Evolutionary conservation across 2,797 vertebrate species (phyloP), one percentile per base, ranked within the genome.

Genomic region (Halcyon chelicuti): DNA sequence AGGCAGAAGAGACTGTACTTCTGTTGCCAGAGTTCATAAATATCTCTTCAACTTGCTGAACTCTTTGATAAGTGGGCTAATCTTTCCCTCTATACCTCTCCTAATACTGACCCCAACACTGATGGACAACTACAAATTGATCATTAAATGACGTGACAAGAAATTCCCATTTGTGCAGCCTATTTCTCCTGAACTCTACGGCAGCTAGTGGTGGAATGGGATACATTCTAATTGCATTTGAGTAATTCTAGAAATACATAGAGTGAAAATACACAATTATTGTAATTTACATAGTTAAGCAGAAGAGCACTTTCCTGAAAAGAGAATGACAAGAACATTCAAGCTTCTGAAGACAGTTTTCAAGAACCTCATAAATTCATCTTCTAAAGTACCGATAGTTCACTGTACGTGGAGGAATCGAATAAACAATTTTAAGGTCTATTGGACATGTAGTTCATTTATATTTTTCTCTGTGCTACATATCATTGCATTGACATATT

Each of bases 391-490:
- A 67, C 6, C 46, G 21, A 29, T 25, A 76, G 25, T 23, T 11
- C 9, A 31, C 37, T 72, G 49, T 12, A 46, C 1, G 11, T 0
- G 67, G 44, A 66, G 3, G 14, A 81, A 71, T 0, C 52, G n/a
- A 88, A 74, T 26, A 77, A 93, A 67, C 2, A 31, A 71, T 90
- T 52, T 31, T 8, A 3, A 80, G 7, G 12, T 44, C 61, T 80
- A 33, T 2, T 49, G 29, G 51, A 88, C 8, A 19, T 0, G 2
- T 54, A 37, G 4, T 42, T 54, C 2, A 73, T 62, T 85, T 33
- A 0, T 23, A 35, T 75, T 75, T 93, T 82, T 46, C 54, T 62
- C 60, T 72, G 17, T 25, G 14, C n/a, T 29, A 54, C 6, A 5
- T 7, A 89, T 23, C 39, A 68, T 13, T 63, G 28, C 20, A 37